phyloP scores from a whole-genome alignment of 2,888 invertebrate genomes.

The Sarcophaga carnaria region DNA sequence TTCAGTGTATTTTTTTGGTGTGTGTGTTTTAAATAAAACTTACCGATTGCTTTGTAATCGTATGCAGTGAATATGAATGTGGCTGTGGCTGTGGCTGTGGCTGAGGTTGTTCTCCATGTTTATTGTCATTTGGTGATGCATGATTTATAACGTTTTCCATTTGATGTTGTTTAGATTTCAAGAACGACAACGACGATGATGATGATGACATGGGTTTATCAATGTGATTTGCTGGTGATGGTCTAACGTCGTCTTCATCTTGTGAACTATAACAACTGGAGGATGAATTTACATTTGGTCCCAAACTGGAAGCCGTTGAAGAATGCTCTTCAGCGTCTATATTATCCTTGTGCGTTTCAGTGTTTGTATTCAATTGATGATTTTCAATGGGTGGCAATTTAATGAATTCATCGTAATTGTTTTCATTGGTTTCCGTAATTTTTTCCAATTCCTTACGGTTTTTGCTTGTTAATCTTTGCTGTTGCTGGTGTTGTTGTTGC shows the following conservation, averaged over 20 bases:
- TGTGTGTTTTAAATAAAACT: background rate
- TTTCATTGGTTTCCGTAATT: slow-evolving; percentile 77
- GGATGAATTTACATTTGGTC: slow-evolving; percentile 87
- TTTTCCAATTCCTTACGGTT: slow-evolving; percentile 74
- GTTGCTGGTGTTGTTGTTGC: slow-evolving; percentile 63
- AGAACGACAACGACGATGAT: slow-evolving; percentile 9
- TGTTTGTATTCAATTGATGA: slow-evolving; percentile 61
- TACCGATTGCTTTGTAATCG: background rate
- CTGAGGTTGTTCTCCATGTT: slow-evolving; percentile 41
- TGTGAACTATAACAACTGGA: slow-evolving; percentile 84
- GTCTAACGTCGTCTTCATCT: slow-evolving; percentile 75
- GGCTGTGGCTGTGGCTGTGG: background rate
- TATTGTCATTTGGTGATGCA: slow-evolving; percentile 51
- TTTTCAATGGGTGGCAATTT: slow-evolving; percentile 78
- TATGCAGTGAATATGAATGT: background rate
- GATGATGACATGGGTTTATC: slow-evolving; percentile 38
- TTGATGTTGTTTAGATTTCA: slow-evolving; percentile 46
- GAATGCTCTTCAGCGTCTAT: slow-evolving; percentile 58
- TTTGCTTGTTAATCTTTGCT: slow-evolving; percentile 51
- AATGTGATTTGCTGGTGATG: slow-evolving; percentile 26
- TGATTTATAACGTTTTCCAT: slow-evolving; percentile 55
- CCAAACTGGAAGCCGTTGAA: slow-evolving; percentile 87
- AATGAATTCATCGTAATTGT: slow-evolving; percentile 73
- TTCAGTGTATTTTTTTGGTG: too few relatives aligned
- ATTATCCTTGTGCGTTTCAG: background rate